These are phyloP conservation scores for Phylloscopus whistleri DNA, from an alignment of 2,113 vertebrate genomes.

Conservation along the genomic window DNA sequence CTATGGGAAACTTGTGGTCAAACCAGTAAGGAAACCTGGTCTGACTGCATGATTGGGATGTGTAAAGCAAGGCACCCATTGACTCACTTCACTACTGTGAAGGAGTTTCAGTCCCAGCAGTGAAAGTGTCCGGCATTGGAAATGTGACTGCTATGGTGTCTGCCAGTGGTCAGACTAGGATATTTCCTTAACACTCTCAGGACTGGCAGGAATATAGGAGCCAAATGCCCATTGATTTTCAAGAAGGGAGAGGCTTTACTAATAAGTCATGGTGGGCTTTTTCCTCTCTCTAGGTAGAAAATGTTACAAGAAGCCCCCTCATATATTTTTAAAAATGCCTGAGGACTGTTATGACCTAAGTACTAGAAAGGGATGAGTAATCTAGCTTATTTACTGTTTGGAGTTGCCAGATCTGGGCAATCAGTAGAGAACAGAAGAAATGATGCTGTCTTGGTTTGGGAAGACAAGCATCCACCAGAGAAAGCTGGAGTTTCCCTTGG, in stretches of 20 bases:
- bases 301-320: not conserved
- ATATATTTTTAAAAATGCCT: not conserved
- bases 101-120: not conserved
- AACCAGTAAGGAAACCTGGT: not conserved
- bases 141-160: not conserved
- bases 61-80: not conserved
- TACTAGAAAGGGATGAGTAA: not conserved
- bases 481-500: no score
- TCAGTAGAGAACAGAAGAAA: not conserved
- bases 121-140: not conserved
- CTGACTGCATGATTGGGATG: not conserved
- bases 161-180: not conserved
- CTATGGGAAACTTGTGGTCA: not conserved
- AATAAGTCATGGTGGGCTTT: rapidly evolving
- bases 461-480: no score
- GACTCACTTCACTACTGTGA: not conserved
- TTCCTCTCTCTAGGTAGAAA: not conserved
- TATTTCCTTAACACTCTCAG: not conserved
- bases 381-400: not conserved
- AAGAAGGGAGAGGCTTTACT: not conserved
- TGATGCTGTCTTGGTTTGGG: no score
- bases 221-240: not conserved
- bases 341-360: not conserved
- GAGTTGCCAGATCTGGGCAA: not conserved
- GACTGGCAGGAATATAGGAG: not conserved